Base-by-base conservation (phyloP, 2,888 invertebrate species). In the Drosophila rellima region DNA sequence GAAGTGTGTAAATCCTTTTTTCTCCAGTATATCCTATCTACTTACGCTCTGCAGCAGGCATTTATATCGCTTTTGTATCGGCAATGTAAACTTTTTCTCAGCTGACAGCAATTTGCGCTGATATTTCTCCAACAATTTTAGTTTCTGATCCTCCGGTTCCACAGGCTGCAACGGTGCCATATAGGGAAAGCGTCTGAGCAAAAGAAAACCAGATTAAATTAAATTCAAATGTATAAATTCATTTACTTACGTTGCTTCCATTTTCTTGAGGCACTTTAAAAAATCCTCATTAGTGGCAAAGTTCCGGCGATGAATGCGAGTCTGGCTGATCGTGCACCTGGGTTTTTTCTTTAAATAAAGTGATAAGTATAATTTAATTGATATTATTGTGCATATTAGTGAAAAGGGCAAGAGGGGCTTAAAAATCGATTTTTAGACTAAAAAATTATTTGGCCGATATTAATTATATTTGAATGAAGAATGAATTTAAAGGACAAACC, bases 81-180 rank as follows among this genome's bases (percentile, higher is more conserved):
- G 66, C 11, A 76, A 52, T n/a, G 91, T 90, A 68, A 92, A 92
- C 57, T 88, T 84, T 17, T 51, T 37, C 10, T 79, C 54, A 42
- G 90, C 83, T 40, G 59, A 56, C 2, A 57, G n/a, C 11, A 89
- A 40, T 31, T 81, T 57, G 1, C 65, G 55, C 4, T 84, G 55
- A 70, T 92, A 92, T 20, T 66, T 68, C 7, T 68, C 42, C n/a
- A 92, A 23, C 51, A 91, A 80, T 11, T 45, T 23, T 2, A 52
- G 26, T 69, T 92, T 92, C 64, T 93, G 93, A 2, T 75, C 78
- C 44, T 92, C 92, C 0, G 92, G 92, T 51, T 92, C 91, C 20
- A 91, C 87, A 2, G 93, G 92, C 59, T 89, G 80, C 60, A 91
- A 56, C 0, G 90, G 92, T 44, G 91, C 86, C 79, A 92, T 76